phyloP scores from a whole-genome alignment of 2,888 invertebrate species.

The Ditula angustiorana region DNA sequence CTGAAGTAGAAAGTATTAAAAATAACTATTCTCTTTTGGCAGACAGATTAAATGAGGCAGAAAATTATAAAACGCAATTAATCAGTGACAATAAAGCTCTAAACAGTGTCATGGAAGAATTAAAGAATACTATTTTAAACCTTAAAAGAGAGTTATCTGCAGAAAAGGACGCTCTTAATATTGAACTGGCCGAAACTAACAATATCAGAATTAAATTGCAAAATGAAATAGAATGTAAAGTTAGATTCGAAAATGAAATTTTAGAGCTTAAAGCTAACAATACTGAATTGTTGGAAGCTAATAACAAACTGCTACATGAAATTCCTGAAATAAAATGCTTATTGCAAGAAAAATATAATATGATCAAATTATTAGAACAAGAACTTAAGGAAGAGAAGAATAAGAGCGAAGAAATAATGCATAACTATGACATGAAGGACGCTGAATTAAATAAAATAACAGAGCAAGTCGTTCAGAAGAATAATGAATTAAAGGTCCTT shows the following conservation, averaged over 20 bases:
- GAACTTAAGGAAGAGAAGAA: neutral
- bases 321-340: neutral
- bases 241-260: neutral
- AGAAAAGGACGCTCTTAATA: constrained; percentile 4
- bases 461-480: neutral
- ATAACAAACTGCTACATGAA: neutral
- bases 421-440: neutral
- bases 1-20: neutral
- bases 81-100: neutral
- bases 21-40: neutral
- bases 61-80: neutral
- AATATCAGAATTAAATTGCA: neutral
- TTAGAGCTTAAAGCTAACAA: neutral
- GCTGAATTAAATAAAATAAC: constrained; percentile 5
- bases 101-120: neutral
- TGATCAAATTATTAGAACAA: neutral
- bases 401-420: neutral
- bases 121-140: neutral
- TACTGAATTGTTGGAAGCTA: neutral
- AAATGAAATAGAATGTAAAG: neutral
- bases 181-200: neutral
- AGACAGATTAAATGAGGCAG: neutral
- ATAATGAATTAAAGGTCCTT: constrained; percentile 5
- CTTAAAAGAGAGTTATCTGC: neutral
- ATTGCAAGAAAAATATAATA: constrained; percentile 1